Evolutionary conservation across 2,888 invertebrate species (phyloP), one percentile per base, ranked within the genome.

Genomic region (Lumbricus terrestris): DNA sequence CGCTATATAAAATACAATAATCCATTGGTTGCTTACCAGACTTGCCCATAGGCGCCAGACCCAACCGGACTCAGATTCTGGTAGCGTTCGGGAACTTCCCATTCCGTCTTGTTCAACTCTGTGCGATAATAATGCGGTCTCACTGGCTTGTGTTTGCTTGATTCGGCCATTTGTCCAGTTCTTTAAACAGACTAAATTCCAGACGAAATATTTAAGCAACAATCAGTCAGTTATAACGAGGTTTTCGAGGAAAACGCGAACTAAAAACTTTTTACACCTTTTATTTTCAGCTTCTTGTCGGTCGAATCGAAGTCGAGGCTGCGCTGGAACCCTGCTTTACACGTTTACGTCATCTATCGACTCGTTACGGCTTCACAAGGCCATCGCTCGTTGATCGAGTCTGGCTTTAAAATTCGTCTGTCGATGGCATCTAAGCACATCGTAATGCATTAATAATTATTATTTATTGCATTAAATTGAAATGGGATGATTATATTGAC

Each of bases 11-110:
- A 54, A 54, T 29, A 54, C 54, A 29, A 29, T 54, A n/a, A n/a
- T 54, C 54, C 5, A 54, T 54, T 54, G 54, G 54, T 29, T 29
- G n/a, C 97, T 96, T 96, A 98, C 98, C 98, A 98, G 95, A 98
- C 98, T 96, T 98, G 98, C 93, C 99, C 99, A 95, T 99, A 99
- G 93, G 99, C 99, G 93, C 99, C 99, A 92, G 98, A 98, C 92
- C 99, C 99, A 91, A 99, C 98, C 92, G 98, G 97, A 94, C 97
- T 97, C 93, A 99, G 96, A 96, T 97, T 97, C 95, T 97, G 97
- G 96, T 99, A 99, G 93, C 97, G 96, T 93, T 97, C 97, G 90
- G 98, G 98, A 93, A 99, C 97, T 96, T 97, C 98, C 98, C 98
- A 99, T 96, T 98, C 97, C 92, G 99, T 98, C 95, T 97, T 97